phyloP scores from a whole-genome alignment of 2,888 invertebrate species.

The Temnothorax unifasciatus region DNA sequence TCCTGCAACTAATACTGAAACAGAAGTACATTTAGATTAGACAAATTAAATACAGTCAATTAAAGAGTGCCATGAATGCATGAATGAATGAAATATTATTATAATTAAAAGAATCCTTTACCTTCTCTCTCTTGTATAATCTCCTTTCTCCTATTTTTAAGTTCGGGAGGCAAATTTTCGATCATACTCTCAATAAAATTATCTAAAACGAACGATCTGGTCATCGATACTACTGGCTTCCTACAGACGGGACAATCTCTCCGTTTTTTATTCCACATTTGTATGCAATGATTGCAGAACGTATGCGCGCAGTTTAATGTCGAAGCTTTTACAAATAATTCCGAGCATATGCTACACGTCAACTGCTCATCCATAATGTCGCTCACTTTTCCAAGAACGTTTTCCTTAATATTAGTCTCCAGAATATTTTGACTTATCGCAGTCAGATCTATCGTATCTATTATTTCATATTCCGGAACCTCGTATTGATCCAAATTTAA shows the following conservation, averaged over 20 bases:
- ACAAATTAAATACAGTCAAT: constrained; percentile 1
- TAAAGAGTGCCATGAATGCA: not conserved
- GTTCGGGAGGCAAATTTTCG: constrained; percentile 88
- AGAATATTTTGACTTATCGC: constrained; percentile 21
- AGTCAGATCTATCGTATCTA: constrained; percentile 88
- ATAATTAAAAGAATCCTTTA: constrained; percentile 54
- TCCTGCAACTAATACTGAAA: constrained; percentile 12
- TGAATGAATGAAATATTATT: not conserved
- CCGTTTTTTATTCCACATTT: constrained; percentile 90
- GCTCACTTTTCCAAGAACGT: constrained; percentile 85
- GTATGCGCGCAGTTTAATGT: constrained; percentile 92
- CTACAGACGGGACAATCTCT: constrained; percentile 92
- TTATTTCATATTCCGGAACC: constrained; percentile 81
- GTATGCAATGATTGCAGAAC: constrained; percentile 91
- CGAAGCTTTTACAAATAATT: constrained; percentile 91
- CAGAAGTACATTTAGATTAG: not conserved
- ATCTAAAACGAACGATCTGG: constrained; percentile 90
- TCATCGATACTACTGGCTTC: constrained; percentile 87
- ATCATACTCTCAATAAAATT: constrained; percentile 92
- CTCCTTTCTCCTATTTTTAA: constrained; percentile 88
- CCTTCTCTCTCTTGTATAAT: constrained; percentile 79
- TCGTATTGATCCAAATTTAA: constrained; percentile 63
- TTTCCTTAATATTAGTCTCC: constrained; percentile 37
- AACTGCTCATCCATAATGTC: constrained; percentile 90
- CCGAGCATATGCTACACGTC: constrained; percentile 92